phyloP scores from a whole-genome alignment of 2,888 invertebrate genomes.

The Orthonevra nobilis region DNA sequence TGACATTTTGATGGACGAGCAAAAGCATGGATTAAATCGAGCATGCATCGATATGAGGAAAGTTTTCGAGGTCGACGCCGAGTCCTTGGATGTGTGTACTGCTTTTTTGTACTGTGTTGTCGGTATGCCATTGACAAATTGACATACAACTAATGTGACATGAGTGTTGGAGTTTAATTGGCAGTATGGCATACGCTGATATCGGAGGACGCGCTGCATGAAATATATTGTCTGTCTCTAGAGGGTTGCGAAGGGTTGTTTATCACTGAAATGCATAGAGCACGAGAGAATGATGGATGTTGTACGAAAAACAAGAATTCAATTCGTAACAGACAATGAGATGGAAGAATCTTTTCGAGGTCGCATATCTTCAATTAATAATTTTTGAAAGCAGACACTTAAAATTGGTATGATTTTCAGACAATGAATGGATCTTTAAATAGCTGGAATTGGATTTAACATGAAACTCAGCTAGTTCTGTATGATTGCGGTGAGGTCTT shows the following conservation, averaged over 20 bases:
- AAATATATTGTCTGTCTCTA: slow-evolving; percentile 10
- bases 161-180: slow-evolving; percentile 48
- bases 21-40: slow-evolving; percentile 54
- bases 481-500: too few species aligned
- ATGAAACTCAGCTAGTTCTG: too few species aligned
- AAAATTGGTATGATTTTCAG: too few species aligned
- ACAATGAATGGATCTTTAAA: too few species aligned
- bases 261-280: slow-evolving; percentile 4
- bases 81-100: not conserved
- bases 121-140: slow-evolving; percentile 47
- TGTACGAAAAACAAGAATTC: too few species aligned
- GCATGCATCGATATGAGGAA: slow-evolving; percentile 49
- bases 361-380: too few species aligned
- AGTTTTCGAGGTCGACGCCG: slow-evolving; percentile 30
- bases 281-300: too few species aligned
- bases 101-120: slow-evolving; percentile 4
- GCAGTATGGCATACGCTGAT: slow-evolving; percentile 16
- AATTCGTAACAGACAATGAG: too few species aligned
- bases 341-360: too few species aligned
- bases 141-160: slow-evolving; percentile 34
- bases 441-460: too few species aligned
- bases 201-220: not conserved
- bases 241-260: not conserved
- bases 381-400: too few species aligned
- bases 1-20: slow-evolving; percentile 66